Percentiles rank a stretch among this genome's conserved stretches.
Evolutionary conservation across 2,888 invertebrate species (phyloP).

Genomic region (Chouioia cunea): DNA sequence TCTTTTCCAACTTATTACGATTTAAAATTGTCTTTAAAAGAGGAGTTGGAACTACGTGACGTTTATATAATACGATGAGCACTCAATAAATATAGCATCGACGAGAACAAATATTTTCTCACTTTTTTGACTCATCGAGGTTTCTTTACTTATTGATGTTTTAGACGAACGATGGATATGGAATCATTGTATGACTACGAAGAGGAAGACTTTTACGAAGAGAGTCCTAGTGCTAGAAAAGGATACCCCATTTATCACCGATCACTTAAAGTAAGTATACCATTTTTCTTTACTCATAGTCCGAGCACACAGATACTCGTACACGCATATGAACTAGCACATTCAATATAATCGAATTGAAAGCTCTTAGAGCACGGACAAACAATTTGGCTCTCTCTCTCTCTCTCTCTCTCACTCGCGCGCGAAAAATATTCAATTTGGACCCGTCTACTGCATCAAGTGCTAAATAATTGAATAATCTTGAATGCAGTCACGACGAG

Average conservation of each 20-base stretch:
- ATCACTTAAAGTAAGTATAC: slow-evolving; percentile 62
- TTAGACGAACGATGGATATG: slow-evolving; percentile 66
- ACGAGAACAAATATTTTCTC: too few relatives aligned
- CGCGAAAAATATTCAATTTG: too few relatives aligned
- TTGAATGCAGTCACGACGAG: slow-evolving; percentile 40
- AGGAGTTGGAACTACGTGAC: too few relatives aligned
- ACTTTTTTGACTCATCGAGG: too few relatives aligned
- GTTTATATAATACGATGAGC: too few relatives aligned
- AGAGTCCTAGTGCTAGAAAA: slow-evolving; percentile 69
- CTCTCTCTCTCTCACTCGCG: slow-evolving; percentile 29
- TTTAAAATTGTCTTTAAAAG: too few relatives aligned
- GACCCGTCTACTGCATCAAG: slow-evolving; percentile 26
- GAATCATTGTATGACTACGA: slow-evolving; percentile 74
- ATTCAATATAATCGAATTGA: background rate
- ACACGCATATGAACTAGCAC: background rate
- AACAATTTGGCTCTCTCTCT: slow-evolving; percentile 23
- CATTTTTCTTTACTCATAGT: background rate
- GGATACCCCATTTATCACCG: slow-evolving; percentile 65
- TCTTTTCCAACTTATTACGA: too few relatives aligned
- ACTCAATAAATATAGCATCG: too few relatives aligned
- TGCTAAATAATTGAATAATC: slow-evolving; percentile 51
- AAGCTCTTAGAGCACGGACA: too few relatives aligned
- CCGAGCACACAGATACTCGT: background rate
- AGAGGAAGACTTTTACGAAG: slow-evolving; percentile 80
- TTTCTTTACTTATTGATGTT: slow-evolving; percentile 28